Conservation (phyloP, 1,140 invertebrate species). For the Periplaneta americana region DNA sequence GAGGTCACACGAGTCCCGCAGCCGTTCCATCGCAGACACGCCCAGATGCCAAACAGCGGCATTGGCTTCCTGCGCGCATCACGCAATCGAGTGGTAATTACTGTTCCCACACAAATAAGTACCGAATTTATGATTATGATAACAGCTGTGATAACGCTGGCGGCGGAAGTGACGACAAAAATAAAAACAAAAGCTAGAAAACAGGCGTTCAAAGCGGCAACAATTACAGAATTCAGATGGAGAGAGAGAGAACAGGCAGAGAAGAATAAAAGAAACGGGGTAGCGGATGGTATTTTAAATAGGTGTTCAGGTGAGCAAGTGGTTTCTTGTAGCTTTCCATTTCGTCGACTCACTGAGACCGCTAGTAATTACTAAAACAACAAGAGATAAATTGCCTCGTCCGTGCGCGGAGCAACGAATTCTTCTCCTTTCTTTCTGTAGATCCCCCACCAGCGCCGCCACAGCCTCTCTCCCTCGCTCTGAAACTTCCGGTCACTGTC, state of each 20-base stretch:
- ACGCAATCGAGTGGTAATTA: not conserved
- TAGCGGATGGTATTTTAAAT: not conserved
- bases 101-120: not conserved
- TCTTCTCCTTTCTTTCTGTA: not conserved
- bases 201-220: no score
- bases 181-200: no score
- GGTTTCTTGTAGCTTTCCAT: not conserved
- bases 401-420: not conserved
- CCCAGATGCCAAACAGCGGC: not conserved
- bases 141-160: not conserved
- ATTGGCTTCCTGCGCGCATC: not conserved
- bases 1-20: no score
- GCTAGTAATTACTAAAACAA: not conserved
- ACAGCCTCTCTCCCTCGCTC: not conserved
- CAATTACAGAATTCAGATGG: no score
- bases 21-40: not conserved
- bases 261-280: no score
- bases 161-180: no score
- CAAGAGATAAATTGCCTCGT: not conserved
- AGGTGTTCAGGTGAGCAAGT: not conserved
- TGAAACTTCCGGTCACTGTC: constrained; percentile 1
- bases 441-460: not conserved
- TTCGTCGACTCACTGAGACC: not conserved
- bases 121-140: not conserved
- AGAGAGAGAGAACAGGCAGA: no score